Conservation (phyloP, 2,113 vertebrate species). For the Melanostigma gelatinosum region DNA sequence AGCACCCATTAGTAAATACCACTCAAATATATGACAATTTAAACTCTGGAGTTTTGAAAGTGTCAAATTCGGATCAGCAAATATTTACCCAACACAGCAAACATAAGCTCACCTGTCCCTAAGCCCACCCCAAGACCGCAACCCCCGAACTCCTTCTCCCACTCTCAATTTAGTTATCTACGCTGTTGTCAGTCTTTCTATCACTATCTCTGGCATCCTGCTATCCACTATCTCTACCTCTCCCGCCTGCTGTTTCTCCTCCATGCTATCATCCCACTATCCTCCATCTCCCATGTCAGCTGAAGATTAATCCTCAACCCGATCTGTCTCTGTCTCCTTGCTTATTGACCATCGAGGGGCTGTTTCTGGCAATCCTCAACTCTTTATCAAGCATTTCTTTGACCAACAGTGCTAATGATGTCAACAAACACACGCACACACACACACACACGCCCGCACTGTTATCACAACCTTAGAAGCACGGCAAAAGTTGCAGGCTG, state of each 20-base stretch:
- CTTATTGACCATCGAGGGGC: conserved; percentile 57
- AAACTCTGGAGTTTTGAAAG: not conserved
- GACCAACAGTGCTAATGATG: conserved; percentile 63
- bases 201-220: conserved; percentile 67
- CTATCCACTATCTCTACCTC: conserved; percentile 68
- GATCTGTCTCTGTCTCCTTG: conserved; percentile 60
- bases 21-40: not conserved
- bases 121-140: conserved; percentile 6
- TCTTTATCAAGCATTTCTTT: conserved; percentile 68
- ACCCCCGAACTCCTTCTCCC: conserved; percentile 14
- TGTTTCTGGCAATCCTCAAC: conserved; percentile 75
- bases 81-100: not conserved
- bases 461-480: conserved; percentile 53
- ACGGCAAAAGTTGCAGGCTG: conserved; percentile 33
- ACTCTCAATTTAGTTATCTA: conserved; percentile 62
- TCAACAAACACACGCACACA: conserved; percentile 50
- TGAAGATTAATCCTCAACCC: conserved; percentile 53
- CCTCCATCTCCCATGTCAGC: conserved; percentile 66
- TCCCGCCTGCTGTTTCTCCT: conserved; percentile 69
- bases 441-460: conserved; percentile 16
- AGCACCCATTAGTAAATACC: not conserved
- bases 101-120: conserved; percentile 41
- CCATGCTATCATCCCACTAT: conserved; percentile 61
- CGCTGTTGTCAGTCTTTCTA: conserved; percentile 54
- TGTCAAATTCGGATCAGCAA: not conserved